These are phyloP conservation scores for Eudemis profundana DNA, from an alignment of 2,888 invertebrate genomes.

Conservation along the genomic window DNA sequence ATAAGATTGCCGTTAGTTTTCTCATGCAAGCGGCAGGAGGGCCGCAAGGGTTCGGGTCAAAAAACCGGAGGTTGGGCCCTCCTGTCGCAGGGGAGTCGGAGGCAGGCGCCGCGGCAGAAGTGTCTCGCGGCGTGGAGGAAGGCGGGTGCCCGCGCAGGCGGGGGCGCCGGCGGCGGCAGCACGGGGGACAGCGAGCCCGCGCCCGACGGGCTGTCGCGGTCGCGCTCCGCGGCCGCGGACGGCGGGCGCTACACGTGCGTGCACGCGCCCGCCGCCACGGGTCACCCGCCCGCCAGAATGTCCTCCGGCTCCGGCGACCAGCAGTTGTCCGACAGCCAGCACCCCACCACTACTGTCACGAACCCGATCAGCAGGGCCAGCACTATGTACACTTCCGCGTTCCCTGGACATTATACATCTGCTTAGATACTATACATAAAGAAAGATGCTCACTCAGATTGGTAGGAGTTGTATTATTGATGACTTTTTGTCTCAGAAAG, in stretches of 20 bases:
- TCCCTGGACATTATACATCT: conserved; percentile 78
- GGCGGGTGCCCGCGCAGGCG: conserved; percentile 64
- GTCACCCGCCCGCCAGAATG: conserved; percentile 88
- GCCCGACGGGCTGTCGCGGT: conserved; percentile 69
- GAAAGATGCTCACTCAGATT: background rate
- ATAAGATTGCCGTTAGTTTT: conserved; percentile 77
- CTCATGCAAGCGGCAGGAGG: conserved; percentile 72
- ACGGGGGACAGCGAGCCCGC: conserved; percentile 71
- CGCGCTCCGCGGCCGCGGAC: conserved; percentile 65
- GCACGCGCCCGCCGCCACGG: conserved; percentile 87
- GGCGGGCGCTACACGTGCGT: conserved; percentile 85
- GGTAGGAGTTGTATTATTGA: background rate
- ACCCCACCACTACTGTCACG: conserved; percentile 90
- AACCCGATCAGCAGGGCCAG: conserved; percentile 89
- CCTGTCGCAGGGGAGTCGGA: conserved; percentile 68
- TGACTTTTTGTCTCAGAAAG: too few species aligned
- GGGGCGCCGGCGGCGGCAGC: conserved; percentile 68
- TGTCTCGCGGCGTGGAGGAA: conserved; percentile 71
- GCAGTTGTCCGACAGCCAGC: conserved; percentile 92
- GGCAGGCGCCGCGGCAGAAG: conserved; percentile 73
- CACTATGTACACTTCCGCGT: conserved; percentile 91
- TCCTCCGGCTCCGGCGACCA: conserved; percentile 91
- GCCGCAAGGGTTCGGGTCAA: conserved; percentile 69
- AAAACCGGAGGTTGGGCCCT: conserved; percentile 62
- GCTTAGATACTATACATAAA: background rate